A percentile compares a stretch with the other conserved stretches of the same genome.
phyloP scores from a whole-genome alignment of 2,113 vertebrate genomes.

The Bombycilla garrulus region DNA sequence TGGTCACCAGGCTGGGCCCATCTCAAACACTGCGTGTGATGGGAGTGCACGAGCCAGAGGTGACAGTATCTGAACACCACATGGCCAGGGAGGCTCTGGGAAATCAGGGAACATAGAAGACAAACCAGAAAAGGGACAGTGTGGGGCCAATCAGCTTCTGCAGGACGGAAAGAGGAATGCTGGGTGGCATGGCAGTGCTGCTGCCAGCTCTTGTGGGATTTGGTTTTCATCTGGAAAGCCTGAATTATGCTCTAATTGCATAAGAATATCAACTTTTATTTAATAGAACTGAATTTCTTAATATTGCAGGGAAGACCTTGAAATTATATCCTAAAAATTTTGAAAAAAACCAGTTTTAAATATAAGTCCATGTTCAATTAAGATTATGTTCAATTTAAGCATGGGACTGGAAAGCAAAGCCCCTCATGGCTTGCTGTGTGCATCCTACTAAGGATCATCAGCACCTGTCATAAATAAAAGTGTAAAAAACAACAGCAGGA shows the following conservation, averaged over 20 bases:
- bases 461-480: not conserved
- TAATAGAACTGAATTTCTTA: not conserved
- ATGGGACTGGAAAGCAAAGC: not conserved
- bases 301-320: not conserved
- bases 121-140: not conserved
- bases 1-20: not conserved
- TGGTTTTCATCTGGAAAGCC: not conserved
- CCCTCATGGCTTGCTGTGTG: not conserved
- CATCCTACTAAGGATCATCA: not conserved
- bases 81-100: not conserved
- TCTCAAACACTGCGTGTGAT: not conserved
- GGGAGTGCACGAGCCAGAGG: not conserved
- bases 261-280: not conserved
- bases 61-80: not conserved
- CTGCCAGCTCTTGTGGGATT: not conserved
- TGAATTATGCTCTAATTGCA: not conserved
- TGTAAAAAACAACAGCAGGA: not conserved
- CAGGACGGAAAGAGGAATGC: not conserved
- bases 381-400: not conserved
- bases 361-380: not conserved
- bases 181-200: not conserved
- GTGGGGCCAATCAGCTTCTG: accelerated
- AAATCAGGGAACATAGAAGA: not conserved
- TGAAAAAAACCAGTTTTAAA: not conserved
- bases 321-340: not conserved